phyloP scores from a whole-genome alignment of 2,113 vertebrate species.

The Chaetodon auriga region DNA sequence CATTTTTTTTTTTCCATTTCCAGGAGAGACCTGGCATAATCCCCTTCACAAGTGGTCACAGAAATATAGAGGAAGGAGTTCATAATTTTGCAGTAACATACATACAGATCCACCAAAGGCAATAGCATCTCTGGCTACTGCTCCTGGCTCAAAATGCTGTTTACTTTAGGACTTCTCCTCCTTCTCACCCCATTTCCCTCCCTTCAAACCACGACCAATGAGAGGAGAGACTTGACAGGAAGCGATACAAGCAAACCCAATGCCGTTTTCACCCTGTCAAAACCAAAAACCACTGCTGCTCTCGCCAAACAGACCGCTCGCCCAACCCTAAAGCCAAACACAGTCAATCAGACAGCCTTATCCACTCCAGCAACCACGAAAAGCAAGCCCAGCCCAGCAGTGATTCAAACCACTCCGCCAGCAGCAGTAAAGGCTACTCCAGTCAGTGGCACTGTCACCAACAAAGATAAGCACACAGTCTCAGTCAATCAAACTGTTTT shows the following conservation, averaged over 20 bases:
- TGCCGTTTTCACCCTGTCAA: conserved; percentile 65
- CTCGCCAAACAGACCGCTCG: conserved; percentile 62
- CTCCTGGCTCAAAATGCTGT: conserved; percentile 78
- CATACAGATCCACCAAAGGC: conserved; percentile 52
- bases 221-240: conserved; percentile 75
- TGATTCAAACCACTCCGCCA: conserved; percentile 59
- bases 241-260: conserved; percentile 68
- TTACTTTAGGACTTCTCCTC: conserved; percentile 80
- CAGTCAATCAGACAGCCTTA: conserved; percentile 62
- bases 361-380: conserved; percentile 51
- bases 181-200: conserved; percentile 80
- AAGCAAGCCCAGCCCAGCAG: conserved; percentile 50
- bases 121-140: conserved; percentile 40
- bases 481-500: conserved; percentile 60
- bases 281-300: conserved; percentile 73
- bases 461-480: conserved; percentile 64
- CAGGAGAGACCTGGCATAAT: conserved; percentile 68
- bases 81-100: conserved; percentile 44
- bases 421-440: conserved; percentile 45
- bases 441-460: conserved; percentile 29
- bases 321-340: conserved; percentile 70
- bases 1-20: conserved; percentile 37
- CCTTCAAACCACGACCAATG: conserved; percentile 76
- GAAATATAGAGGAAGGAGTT: conserved; percentile 58
- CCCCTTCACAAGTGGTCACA: conserved; percentile 29